phyloP scores from a whole-genome alignment of 1,140 invertebrate species.

The Dinothrombium tinctorium region DNA sequence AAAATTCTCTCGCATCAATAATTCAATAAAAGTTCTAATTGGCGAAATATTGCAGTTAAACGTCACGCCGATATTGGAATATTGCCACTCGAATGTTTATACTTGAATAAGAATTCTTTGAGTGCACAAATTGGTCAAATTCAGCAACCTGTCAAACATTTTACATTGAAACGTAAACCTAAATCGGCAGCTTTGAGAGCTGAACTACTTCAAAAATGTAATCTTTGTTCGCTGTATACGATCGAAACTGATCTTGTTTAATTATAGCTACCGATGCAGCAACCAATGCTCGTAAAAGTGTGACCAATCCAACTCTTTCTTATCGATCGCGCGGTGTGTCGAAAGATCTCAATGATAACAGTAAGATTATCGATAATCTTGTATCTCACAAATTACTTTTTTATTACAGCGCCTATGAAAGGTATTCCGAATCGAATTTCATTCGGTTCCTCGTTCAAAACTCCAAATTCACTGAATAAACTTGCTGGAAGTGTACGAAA shows the following conservation, averaged over 20 bases:
- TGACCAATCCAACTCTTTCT: conserved; percentile 56
- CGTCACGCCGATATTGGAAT: conserved; percentile 64
- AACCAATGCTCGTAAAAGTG: conserved; percentile 63
- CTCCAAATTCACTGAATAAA: not conserved
- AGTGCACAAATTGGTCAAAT: conserved; percentile 48
- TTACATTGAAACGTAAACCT: conserved; percentile 75
- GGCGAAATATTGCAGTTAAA: conserved; percentile 21
- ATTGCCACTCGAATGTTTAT: conserved; percentile 82
- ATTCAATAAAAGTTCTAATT: not conserved
- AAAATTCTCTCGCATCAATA: conserved; percentile 5
- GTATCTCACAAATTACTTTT: not conserved
- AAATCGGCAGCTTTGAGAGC: conserved; percentile 73
- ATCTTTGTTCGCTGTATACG: no score
- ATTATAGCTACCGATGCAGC: conserved; percentile 46
- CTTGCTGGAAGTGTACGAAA: not conserved
- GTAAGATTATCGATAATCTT: not conserved
- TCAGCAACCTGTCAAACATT: conserved; percentile 47
- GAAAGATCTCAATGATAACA: conserved; percentile 36
- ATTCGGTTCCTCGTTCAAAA: conserved; percentile 20
- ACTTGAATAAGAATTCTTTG: conserved; percentile 77
- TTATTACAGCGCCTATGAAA: conserved; percentile 48
- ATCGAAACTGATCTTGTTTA: no score
- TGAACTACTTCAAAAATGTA: conserved; percentile 65
- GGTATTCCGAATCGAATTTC: conserved; percentile 60
- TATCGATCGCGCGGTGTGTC: conserved; percentile 77